These are phyloP conservation scores for Ichneumoninae sp. DNA, from an alignment of 2,888 invertebrate species.

Conservation along the genomic window DNA sequence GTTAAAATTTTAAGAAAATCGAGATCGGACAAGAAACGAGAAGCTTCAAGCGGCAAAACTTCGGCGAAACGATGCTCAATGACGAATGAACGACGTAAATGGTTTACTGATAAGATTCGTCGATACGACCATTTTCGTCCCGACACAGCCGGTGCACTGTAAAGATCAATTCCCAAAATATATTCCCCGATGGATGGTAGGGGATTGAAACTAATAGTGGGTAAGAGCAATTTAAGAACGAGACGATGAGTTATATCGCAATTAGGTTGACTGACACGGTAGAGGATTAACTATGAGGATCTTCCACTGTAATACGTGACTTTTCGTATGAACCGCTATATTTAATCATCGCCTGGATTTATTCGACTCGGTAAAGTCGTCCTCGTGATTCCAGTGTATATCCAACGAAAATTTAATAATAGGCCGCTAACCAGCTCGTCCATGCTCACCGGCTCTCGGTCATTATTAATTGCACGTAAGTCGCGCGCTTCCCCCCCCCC, in stretches of 20 bases:
- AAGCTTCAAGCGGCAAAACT: not conserved
- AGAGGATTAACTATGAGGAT: constrained; percentile 45
- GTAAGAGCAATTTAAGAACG: constrained; percentile 42
- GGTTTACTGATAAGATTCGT: constrained; percentile 29
- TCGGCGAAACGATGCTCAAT: not conserved
- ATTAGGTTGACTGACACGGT: constrained; percentile 67
- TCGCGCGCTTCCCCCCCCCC: constrained; percentile 21
- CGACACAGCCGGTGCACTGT: not conserved
- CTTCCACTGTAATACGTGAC: constrained; percentile 13
- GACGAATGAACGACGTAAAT: not conserved
- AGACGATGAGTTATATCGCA: constrained; percentile 60
- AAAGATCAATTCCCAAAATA: constrained; percentile 2
- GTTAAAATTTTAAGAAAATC: not conserved
- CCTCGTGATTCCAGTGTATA: constrained; percentile 23
- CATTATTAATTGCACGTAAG: constrained; percentile 52
- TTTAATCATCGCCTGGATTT: constrained; percentile 52
- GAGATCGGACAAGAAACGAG: not conserved
- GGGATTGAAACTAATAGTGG: not conserved
- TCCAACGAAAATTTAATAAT: constrained; percentile 54
- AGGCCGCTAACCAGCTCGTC: constrained; percentile 45
- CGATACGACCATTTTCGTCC: not conserved
- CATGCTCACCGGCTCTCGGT: constrained; percentile 31
- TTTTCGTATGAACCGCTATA: constrained; percentile 30
- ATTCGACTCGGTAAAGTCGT: constrained; percentile 46
- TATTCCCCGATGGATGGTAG: not conserved